Percentiles rank a stretch among this genome's conserved stretches.
Conservation (phyloP, 1,140 invertebrate species). For the Apis mellifera region Amel_HAv3.1 CM009938.2:3757501-3758000, state of each 20-base stretch:
- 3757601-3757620: not conserved
- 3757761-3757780: not conserved
- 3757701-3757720: not conserved
- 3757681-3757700: not conserved
- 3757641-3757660: not conserved
- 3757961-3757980: not conserved
- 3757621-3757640: not conserved
- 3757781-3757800: not conserved
- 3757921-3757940: not conserved
- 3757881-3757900: not conserved
- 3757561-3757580: not conserved
- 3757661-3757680: not conserved
- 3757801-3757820: not conserved
- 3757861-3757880: not conserved
- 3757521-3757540: not conserved
- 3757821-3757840: not conserved
- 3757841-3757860: not conserved
- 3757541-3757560: not conserved
- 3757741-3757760: not conserved
- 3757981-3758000: not conserved
- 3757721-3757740: not conserved
- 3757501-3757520: not conserved
- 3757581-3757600: not conserved
- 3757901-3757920: not conserved
- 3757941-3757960: constrained; percentile 21